Evolutionary conservation across 1,140 invertebrate species (phyloP).

Genomic region (Ylistrum balloti): DNA sequence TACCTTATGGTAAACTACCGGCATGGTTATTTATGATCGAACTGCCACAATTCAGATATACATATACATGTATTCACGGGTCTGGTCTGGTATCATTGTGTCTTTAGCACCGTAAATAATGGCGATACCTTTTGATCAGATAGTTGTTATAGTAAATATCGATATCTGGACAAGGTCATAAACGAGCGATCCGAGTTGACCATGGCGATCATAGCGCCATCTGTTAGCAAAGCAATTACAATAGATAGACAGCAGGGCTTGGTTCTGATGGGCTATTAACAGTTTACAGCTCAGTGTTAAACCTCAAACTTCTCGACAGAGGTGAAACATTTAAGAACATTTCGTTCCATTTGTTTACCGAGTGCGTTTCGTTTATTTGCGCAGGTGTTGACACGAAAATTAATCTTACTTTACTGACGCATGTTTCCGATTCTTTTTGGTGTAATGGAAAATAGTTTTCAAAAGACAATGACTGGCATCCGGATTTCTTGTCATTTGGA

Average conservation of each 20-base stretch:
- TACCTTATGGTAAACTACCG: neutral
- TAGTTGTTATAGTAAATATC: neutral
- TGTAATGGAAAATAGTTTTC: neutral
- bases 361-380: conserved; percentile 38
- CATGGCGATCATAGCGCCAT: neutral
- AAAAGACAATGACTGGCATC: neutral
- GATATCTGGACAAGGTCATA: conserved; percentile 18
- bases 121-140: neutral
- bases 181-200: neutral
- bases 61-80: neutral
- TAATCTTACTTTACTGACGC: neutral
- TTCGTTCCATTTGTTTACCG: conserved; percentile 27
- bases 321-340: conserved; percentile 35
- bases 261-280: neutral
- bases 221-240: neutral
- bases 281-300: neutral
- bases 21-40: neutral
- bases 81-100: neutral
- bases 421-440: neutral
- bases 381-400: conserved; percentile 37
- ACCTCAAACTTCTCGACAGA: neutral
- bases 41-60: neutral
- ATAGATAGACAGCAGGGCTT: neutral
- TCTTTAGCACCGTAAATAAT: neutral
- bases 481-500: neutral